Evolutionary conservation across 2,888 invertebrate species (phyloP).

Genomic region (Aspidiotus rigidus): DNA sequence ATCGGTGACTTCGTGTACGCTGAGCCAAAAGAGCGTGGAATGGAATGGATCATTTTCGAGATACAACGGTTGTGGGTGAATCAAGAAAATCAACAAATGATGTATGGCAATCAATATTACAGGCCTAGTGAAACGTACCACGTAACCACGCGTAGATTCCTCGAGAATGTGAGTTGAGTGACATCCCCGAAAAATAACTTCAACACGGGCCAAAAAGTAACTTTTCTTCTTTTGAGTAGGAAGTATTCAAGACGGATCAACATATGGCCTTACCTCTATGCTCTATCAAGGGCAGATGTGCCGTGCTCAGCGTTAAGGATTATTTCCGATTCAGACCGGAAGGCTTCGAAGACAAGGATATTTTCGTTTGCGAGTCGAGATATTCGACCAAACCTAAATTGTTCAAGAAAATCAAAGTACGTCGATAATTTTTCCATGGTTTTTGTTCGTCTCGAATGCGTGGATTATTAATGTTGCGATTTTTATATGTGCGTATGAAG

Average conservation of each 20-base stretch:
- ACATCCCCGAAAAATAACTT: neutral
- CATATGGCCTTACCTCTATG: constrained; percentile 74
- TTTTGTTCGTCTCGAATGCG: neutral
- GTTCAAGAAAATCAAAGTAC: constrained; percentile 72
- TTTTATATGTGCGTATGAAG: too few species aligned
- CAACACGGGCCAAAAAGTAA: neutral
- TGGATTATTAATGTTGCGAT: neutral
- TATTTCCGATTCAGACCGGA: constrained; percentile 84
- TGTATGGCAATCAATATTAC: constrained; percentile 83
- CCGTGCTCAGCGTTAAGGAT: constrained; percentile 87
- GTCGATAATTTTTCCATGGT: neutral
- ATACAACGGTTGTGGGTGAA: constrained; percentile 86
- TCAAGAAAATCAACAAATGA: constrained; percentile 69
- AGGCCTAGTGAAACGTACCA: constrained; percentile 95
- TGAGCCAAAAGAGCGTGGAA: constrained; percentile 55
- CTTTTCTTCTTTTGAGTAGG: constrained; percentile 44
- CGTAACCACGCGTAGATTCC: constrained; percentile 85
- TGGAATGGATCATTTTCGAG: constrained; percentile 70
- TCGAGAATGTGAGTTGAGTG: constrained; percentile 56
- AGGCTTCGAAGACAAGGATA: constrained; percentile 80
- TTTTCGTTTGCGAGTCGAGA: constrained; percentile 93
- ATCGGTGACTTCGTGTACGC: constrained; percentile 59
- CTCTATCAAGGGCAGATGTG: constrained; percentile 79
- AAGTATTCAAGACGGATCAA: constrained; percentile 90
- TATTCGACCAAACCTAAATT: constrained; percentile 76